phyloP scores from a whole-genome alignment of 2,797 vertebrate genomes.

The Sebastes nivosus region DNA sequence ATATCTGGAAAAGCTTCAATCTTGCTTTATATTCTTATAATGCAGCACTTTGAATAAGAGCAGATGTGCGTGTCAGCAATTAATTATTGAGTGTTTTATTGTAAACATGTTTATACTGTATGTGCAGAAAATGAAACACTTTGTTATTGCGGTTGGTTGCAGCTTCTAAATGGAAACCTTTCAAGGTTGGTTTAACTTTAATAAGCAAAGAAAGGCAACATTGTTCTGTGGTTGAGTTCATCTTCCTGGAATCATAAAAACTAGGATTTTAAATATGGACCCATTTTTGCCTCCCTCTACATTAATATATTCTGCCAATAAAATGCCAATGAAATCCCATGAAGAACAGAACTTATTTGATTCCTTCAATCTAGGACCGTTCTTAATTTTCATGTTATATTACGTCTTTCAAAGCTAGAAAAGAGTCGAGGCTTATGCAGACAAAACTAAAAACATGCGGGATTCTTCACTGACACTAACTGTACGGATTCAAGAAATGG shows the following conservation, averaged over 20 bases:
- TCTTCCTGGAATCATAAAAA: slow-evolving; percentile 44
- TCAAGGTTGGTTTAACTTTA: slow-evolving; percentile 51
- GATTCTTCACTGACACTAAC: background rate
- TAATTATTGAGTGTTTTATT: slow-evolving; percentile 46
- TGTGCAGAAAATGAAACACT: slow-evolving; percentile 75
- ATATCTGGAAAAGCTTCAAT: slow-evolving; percentile 40
- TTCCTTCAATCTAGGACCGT: background rate
- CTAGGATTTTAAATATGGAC: slow-evolving; percentile 24
- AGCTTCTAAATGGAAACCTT: slow-evolving; percentile 43
- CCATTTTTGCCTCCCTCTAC: slow-evolving; percentile 5
- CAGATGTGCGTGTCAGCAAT: slow-evolving; percentile 56
- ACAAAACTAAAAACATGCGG: background rate
- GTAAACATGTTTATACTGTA: slow-evolving; percentile 56
- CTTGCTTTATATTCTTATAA: slow-evolving; percentile 42
- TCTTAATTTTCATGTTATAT: slow-evolving; percentile 9
- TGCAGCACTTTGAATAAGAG: slow-evolving; percentile 39
- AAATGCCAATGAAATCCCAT: slow-evolving; percentile 27
- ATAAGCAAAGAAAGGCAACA: slow-evolving; percentile 48
- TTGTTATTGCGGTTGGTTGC: slow-evolving; percentile 49
- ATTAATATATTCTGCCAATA: slow-evolving; percentile 26
- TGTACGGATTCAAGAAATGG: background rate
- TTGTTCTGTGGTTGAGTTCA: slow-evolving; percentile 37
- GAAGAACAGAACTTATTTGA: slow-evolving; percentile 4
- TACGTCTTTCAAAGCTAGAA: background rate
- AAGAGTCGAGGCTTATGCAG: background rate